Base-by-base conservation (phyloP, 2,113 vertebrate genomes). In the Blennius ocellaris region DNA sequence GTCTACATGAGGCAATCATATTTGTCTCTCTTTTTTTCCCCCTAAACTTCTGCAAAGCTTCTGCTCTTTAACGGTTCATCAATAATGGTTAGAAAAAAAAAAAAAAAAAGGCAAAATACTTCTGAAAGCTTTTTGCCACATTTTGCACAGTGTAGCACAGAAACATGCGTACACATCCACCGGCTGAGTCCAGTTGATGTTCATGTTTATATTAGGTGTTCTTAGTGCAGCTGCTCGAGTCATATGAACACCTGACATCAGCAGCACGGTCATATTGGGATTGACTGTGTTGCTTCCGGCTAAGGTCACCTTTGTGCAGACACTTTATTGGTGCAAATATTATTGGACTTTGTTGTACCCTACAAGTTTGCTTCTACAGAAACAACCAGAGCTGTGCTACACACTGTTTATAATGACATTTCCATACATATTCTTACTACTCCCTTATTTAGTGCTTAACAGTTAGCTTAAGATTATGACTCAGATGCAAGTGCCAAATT, bases 141-240 rank as follows among this genome's bases (percentile, higher is more conserved):
- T 30, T 30, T 30, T 30, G 4, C 21, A 30, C 43, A 60, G 11
- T 39, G 38, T 16, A 16, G 15, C 43, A 52, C 48, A 40, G 15
- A 44, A 7, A 17, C 45, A 11, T 49, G 4, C 9, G 21, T 21
- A 49, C 11, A 5, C 16, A 50, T 38, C 63, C 49, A 50, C 57
- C 21, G 51, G 64, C 10, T 38, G 62, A 30, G 55, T 69, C 65
- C 11, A 53, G 40, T 11, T 47, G 43, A 55, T 51, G 52, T 15
- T 50, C 41, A 38, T 6, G 63, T 38, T 45, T 60, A n/a, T 67
- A 74, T 90, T 76, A 69, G 70, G 57, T 79, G 69, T 63, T 70
- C 43, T 41, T 58, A 54, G 72, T 61, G 63, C 89, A 88, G 87
- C 89, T 89, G 86, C 84, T 73, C 43, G 37, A 66, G 65, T 88